Evolutionary conservation across 2,888 invertebrate genomes (phyloP).

Genomic region (Malachius bipustulatus): DNA sequence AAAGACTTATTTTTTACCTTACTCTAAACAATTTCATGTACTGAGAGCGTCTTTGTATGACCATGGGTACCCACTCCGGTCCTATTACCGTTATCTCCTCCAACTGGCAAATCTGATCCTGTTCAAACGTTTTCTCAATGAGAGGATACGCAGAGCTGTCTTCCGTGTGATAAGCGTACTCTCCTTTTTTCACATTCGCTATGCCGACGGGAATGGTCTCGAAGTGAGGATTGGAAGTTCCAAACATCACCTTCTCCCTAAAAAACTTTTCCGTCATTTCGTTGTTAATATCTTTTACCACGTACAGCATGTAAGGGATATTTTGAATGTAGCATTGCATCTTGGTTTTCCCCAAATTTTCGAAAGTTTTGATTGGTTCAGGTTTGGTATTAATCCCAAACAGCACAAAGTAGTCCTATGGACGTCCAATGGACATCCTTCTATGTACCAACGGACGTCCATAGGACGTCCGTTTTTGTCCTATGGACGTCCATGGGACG

Average conservation of each 20-base stretch:
- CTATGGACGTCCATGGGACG: too few species aligned
- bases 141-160: constrained; percentile 35
- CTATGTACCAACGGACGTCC: too few species aligned
- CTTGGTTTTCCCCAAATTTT: constrained; percentile 41
- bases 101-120: constrained; percentile 39
- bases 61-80: constrained; percentile 25
- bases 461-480: too few species aligned
- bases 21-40: constrained; percentile 30
- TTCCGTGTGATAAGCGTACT: constrained; percentile 43
- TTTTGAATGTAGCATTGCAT: constrained; percentile 40
- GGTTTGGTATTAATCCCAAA: constrained; percentile 43
- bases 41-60: constrained; percentile 33
- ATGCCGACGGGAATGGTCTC: too few species aligned
- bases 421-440: too few species aligned
- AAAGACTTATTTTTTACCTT: constrained; percentile 23
- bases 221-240: too few species aligned
- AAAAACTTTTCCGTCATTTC: too few species aligned
- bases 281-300: too few species aligned
- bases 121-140: constrained; percentile 34
- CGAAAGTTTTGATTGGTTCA: constrained; percentile 39
- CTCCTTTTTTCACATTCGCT: constrained; percentile 36
- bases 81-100: constrained; percentile 28
- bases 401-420: too few species aligned
- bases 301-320: constrained; percentile 12
- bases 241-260: too few species aligned